A percentile compares a stretch with the other conserved stretches of the same genome.
Conservation (phyloP, 1,140 invertebrate species). For the Meloidogyne floridensis region DNA sequence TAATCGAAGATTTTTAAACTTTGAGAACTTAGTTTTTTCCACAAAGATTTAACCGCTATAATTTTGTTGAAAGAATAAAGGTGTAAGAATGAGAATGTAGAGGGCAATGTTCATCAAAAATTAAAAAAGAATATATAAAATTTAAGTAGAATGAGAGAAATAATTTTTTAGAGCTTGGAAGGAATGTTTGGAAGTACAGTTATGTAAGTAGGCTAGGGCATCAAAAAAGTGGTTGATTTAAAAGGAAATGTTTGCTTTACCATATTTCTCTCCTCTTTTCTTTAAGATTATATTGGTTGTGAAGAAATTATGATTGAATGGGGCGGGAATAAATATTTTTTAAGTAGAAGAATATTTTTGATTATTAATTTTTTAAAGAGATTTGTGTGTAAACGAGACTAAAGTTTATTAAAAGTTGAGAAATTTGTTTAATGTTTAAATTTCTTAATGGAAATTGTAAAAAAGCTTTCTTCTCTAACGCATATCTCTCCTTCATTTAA, state of each 20-base stretch:
- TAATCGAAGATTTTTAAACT: not conserved
- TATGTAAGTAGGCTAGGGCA: not conserved
- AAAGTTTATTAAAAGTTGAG: too few species aligned
- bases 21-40: not conserved
- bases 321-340: not conserved
- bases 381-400: too few species aligned
- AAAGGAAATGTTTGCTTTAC: not conserved
- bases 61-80: not conserved
- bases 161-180: not conserved
- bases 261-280: not conserved
- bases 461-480: too few species aligned
- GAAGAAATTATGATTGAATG: not conserved
- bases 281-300: not conserved
- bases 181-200: not conserved
- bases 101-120: not conserved
- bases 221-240: not conserved
- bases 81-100: not conserved
- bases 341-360: not conserved
- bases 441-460: too few species aligned
- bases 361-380: not conserved
- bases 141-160: not conserved
- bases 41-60: not conserved
- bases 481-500: too few species aligned
- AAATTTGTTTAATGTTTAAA: too few species aligned
- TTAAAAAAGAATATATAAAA: not conserved